Evolutionary conservation across 2,113 vertebrate species (phyloP).

Genomic region (Pampusana beccarii): DNA sequence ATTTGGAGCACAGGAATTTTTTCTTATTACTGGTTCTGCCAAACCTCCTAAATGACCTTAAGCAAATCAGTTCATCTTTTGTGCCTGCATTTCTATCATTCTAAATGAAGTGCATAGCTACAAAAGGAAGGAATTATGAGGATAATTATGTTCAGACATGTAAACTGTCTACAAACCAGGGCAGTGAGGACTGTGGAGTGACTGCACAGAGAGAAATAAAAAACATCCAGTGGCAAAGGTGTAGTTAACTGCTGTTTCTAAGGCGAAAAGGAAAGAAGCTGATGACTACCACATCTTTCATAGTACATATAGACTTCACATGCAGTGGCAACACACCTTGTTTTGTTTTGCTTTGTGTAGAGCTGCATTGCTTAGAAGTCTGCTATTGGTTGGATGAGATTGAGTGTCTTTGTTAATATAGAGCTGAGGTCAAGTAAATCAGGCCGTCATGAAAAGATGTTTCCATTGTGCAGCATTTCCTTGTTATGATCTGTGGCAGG

Average conservation of each 20-base stretch:
- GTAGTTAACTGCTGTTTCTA: not conserved
- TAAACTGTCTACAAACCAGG: not conserved
- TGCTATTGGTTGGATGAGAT: not conserved
- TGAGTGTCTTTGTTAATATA: not conserved
- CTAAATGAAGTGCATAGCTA: not conserved
- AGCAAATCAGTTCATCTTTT: not conserved
- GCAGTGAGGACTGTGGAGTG: not conserved
- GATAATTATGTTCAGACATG: not conserved
- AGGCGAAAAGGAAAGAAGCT: not conserved
- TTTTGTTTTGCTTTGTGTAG: not conserved
- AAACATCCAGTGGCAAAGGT: not conserved
- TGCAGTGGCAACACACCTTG: fast-evolving
- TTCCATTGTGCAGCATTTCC: not conserved
- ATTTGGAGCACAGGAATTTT: not conserved
- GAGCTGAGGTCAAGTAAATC: not conserved
- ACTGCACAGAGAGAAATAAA: not conserved
- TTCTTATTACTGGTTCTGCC: not conserved
- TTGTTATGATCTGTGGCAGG: not conserved
- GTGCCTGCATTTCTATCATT: not conserved
- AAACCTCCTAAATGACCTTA: not conserved
- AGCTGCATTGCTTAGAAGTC: fast-evolving
- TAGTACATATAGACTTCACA: not conserved
- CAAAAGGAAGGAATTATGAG: not conserved
- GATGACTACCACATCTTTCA: not conserved
- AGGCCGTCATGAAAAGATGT: not conserved